phyloP scores from a whole-genome alignment of 2,113 vertebrate genomes.

The Ifrita kowaldi region DNA sequence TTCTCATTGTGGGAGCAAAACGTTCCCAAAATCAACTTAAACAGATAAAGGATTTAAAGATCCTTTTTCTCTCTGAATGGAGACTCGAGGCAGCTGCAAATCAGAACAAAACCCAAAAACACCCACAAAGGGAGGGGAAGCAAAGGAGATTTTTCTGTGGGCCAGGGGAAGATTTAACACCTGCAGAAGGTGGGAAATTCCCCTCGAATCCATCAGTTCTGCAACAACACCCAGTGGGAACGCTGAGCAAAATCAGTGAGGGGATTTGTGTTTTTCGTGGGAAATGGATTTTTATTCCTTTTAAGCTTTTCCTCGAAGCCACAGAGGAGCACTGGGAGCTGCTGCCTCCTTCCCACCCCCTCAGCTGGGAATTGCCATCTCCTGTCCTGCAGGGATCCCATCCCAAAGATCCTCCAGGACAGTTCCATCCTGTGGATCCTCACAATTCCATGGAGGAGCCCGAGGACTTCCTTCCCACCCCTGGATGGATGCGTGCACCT shows the following conservation, averaged over 20 bases:
- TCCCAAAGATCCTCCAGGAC: not conserved
- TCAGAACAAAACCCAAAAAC: not conserved
- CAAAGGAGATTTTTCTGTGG: not conserved
- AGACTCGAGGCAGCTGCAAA: not conserved
- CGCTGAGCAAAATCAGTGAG: accelerated
- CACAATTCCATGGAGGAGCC: not conserved
- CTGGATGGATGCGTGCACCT: not conserved
- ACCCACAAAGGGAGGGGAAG: not conserved
- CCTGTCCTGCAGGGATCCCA: not conserved
- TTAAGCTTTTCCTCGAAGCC: not conserved
- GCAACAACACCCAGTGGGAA: not conserved
- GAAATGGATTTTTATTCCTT: not conserved
- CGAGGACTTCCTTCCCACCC: not conserved
- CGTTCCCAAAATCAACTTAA: not conserved
- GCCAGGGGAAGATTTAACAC: not conserved
- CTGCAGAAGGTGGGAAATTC: not conserved
- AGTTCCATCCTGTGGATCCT: not conserved
- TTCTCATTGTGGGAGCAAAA: not conserved
- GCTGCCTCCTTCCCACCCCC: not conserved
- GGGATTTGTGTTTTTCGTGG: not conserved
- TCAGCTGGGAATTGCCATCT: not conserved
- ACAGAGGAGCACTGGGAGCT: not conserved
- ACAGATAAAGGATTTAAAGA: not conserved
- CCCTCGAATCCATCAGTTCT: not conserved
- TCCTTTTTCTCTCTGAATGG: not conserved